These are phyloP conservation scores for Ecdyonurus torrentis DNA, from an alignment of 2,888 invertebrate species.

Conservation along the genomic window DNA sequence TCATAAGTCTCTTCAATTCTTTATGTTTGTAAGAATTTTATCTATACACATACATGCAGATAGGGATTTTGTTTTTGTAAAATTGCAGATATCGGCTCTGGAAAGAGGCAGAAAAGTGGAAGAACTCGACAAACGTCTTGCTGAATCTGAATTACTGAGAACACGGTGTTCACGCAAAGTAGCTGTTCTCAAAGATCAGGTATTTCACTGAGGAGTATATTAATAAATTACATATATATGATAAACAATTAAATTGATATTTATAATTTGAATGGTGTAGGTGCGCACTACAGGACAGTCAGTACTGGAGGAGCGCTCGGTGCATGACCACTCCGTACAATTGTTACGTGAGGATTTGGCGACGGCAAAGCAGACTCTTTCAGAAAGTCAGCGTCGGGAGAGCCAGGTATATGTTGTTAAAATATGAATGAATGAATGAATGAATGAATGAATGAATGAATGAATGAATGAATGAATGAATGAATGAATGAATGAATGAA, in stretches of 20 bases:
- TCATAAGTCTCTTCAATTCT: too few species aligned
- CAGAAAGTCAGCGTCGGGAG: constrained; percentile 57
- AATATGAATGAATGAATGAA: not conserved
- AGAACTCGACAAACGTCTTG: constrained; percentile 61
- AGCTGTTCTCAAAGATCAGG: constrained; percentile 50
- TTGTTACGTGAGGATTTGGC: constrained; percentile 59
- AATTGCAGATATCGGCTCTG: constrained; percentile 55
- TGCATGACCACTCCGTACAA: constrained; percentile 49
- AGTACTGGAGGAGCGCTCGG: constrained; percentile 38
- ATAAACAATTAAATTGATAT: not conserved
- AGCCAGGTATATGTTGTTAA: constrained; percentile 33
- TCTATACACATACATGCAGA: too few species aligned
- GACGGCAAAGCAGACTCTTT: constrained; percentile 52
- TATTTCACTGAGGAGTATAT: constrained; percentile 11
- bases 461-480: not conserved
- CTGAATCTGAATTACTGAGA: constrained; percentile 63
- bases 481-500: not conserved
- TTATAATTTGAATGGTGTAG: too few species aligned
- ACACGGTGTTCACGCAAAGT: constrained; percentile 57
- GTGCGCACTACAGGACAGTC: not conserved
- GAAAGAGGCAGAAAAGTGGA: constrained; percentile 72
- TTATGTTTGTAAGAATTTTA: too few species aligned
- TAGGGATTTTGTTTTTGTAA: too few species aligned
- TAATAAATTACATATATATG: not conserved
- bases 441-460: not conserved